A percentile compares a stretch with the other conserved stretches of the same genome.
Conservation (phyloP, 2,113 vertebrate species). For the Ellobius talpinus region DNA sequence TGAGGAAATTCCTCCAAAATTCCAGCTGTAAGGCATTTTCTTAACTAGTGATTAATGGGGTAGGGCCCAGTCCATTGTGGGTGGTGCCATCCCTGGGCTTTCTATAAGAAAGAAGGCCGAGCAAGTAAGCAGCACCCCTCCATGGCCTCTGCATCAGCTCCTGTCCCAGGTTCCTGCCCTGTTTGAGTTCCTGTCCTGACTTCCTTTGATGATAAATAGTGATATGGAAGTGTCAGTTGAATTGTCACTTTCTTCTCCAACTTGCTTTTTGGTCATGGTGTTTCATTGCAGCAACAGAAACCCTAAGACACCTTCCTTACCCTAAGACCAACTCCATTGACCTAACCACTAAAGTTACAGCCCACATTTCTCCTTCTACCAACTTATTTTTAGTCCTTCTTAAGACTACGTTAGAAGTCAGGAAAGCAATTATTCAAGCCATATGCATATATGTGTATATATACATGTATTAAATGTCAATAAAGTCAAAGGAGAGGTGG, state of each 20-base stretch:
- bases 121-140: background rate
- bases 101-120: background rate
- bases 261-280: background rate
- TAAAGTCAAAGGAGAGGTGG: background rate
- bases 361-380: background rate
- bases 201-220: background rate
- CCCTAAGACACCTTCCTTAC: background rate
- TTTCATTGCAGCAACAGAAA: background rate
- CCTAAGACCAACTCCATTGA: background rate
- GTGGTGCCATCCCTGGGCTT: background rate
- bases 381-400: background rate
- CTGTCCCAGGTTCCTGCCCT: background rate
- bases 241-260: background rate
- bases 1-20: background rate
- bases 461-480: background rate
- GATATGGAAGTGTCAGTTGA: background rate
- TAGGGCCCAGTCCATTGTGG: background rate
- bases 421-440: background rate
- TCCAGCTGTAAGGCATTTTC: background rate
- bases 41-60: background rate
- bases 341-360: background rate
- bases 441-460: too few relatives aligned
- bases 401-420: slow-evolving; percentile 1
- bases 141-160: background rate
- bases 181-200: background rate